Conservation (phyloP, 2,888 invertebrate genomes). For the Orthonychiurus folsomi region DNA sequence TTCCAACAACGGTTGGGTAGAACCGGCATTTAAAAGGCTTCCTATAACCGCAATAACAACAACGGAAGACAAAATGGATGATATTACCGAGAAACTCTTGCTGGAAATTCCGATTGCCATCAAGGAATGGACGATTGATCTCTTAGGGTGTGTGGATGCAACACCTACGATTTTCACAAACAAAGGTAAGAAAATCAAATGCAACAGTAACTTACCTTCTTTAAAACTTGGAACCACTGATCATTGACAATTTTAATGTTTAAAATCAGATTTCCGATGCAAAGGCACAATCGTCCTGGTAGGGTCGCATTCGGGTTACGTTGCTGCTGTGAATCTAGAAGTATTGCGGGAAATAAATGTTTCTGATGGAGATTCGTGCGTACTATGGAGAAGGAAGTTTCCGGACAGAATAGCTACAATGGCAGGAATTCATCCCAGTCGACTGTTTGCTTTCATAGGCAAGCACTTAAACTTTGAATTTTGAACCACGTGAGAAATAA, state of each 20-base stretch:
- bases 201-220: too few relatives aligned
- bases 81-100: background rate
- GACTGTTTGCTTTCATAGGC: background rate
- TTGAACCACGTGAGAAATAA: background rate
- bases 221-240: too few relatives aligned
- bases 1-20: background rate
- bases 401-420: background rate
- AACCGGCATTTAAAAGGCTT: background rate
- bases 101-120: background rate
- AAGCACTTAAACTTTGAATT: background rate
- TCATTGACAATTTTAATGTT: too few relatives aligned
- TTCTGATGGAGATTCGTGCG: background rate
- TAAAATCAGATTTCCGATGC: background rate
- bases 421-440: background rate
- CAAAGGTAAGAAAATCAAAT: too few relatives aligned
- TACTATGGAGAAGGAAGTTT: constrained; percentile 6
- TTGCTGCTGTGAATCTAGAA: constrained; percentile 5
- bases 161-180: background rate
- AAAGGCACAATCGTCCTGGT: background rate
- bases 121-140: background rate
- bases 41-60: background rate
- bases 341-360: background rate
- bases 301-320: background rate
- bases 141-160: constrained; percentile 1
- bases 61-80: background rate